A percentile compares a stretch with the other conserved stretches of the same genome.
These are phyloP conservation scores for Cerastis leucographa DNA, from an alignment of 2,888 invertebrate species.

Conservation along the genomic window DNA sequence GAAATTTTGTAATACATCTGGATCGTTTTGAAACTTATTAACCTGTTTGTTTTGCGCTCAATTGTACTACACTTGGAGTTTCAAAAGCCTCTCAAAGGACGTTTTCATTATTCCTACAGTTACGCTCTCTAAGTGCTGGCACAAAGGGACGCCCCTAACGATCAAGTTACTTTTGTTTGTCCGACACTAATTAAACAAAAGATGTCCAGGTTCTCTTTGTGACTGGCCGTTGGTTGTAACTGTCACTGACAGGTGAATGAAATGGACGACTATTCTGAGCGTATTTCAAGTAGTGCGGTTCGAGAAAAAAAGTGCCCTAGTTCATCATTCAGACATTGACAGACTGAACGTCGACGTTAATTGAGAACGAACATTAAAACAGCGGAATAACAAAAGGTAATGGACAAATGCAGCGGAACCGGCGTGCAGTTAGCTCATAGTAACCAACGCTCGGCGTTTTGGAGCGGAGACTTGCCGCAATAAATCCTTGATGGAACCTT, in stretches of 20 bases:
- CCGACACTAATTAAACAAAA: conserved; percentile 87
- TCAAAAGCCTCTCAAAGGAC: conserved; percentile 85
- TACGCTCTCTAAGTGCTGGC: conserved; percentile 75
- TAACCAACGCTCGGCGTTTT: conserved; percentile 87
- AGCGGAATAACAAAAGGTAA: conserved; percentile 79
- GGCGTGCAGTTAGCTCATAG: conserved; percentile 88
- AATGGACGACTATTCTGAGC: conserved; percentile 69
- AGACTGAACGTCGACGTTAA: conserved; percentile 82
- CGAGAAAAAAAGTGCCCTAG: conserved; percentile 72
- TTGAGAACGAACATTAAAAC: conserved; percentile 70
- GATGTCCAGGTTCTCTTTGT: conserved; percentile 80
- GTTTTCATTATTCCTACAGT: conserved; percentile 82
- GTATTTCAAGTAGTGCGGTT: conserved; percentile 59
- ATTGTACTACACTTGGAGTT: conserved; percentile 80
- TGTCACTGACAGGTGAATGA: conserved; percentile 81
- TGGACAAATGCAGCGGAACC: conserved; percentile 88
- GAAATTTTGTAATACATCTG: conserved; percentile 89
- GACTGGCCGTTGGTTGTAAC: conserved; percentile 72
- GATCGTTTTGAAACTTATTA: conserved; percentile 90
- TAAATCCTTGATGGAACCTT: conserved; percentile 91
- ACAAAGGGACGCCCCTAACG: conserved; percentile 85
- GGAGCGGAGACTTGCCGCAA: conserved; percentile 91
- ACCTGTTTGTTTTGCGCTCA: conserved; percentile 87
- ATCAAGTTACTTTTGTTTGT: conserved; percentile 89
- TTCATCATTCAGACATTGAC: conserved; percentile 75